Conservation (phyloP, 1,140 invertebrate genomes). For the Aphelenchoides fujianensis region DNA sequence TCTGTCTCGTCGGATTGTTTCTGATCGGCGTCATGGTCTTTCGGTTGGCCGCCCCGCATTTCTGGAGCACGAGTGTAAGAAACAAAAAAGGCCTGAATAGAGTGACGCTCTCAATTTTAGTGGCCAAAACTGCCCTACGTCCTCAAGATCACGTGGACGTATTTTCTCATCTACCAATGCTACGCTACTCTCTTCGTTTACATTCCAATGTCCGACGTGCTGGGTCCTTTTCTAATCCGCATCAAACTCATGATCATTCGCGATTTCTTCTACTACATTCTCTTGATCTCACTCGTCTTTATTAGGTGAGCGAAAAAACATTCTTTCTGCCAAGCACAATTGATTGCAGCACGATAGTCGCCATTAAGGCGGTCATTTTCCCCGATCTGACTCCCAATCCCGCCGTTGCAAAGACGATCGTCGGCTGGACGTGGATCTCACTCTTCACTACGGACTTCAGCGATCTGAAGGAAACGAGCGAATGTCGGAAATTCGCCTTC, state of each 20-base stretch:
- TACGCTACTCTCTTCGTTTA: conserved; percentile 58
- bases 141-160: conserved; percentile 38
- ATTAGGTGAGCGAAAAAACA: conserved; percentile 31
- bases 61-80: conserved; percentile 11
- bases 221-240: conserved; percentile 55
- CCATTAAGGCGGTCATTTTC: conserved; percentile 55
- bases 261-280: conserved; percentile 56
- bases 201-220: conserved; percentile 48
- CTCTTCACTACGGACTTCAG: conserved; percentile 58
- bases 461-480: conserved; percentile 35
- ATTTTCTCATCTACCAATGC: conserved; percentile 57
- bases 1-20: conserved; percentile 22
- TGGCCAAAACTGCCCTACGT: conserved; percentile 32
- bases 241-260: conserved; percentile 58
- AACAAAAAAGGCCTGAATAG: not conserved
- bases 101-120: not conserved
- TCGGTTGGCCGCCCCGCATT: conserved; percentile 6
- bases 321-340: not conserved
- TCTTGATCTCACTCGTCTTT: conserved; percentile 49
- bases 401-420: conserved; percentile 19
- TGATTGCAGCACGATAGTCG: conserved; percentile 46
- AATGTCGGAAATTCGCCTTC: conserved; percentile 41
- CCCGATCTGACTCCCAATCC: conserved; percentile 39
- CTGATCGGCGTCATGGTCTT: conserved; percentile 28
- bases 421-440: conserved; percentile 51